Evolutionary conservation across 30 jellyfish, hydroid and myxozoan genomes (phyloP).

Genomic region (Aurelia aurita complex sp. Pacific): DNA sequence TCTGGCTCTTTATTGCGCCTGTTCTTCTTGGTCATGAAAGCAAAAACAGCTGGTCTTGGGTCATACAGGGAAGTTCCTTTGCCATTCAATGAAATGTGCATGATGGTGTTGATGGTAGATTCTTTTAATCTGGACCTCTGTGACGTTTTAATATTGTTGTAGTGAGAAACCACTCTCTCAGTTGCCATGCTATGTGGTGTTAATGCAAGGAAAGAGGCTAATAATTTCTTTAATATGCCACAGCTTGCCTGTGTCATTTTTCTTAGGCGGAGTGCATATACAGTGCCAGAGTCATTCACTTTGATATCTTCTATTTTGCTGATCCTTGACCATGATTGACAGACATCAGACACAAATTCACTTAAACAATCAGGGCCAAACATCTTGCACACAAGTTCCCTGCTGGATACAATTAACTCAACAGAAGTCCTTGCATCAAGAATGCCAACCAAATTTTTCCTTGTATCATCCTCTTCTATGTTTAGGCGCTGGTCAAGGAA

Average conservation of each 20-base stretch:
- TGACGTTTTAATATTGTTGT: constrained; percentile 35
- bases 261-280: constrained; percentile 15
- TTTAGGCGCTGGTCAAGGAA: constrained; percentile 38
- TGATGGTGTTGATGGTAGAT: too few species aligned
- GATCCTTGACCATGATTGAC: neutral
- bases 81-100: neutral
- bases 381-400: constrained; percentile 2
- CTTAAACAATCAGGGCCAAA: too few species aligned
- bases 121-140: too few species aligned
- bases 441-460: constrained; percentile 9
- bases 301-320: constrained; percentile 10
- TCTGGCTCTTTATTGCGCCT: too few species aligned
- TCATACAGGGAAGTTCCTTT: neutral
- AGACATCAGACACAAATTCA: too few species aligned
- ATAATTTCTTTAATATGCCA: neutral
- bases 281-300: neutral
- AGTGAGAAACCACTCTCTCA: constrained; percentile 35
- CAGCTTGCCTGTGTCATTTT: constrained; percentile 18
- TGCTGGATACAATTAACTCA: constrained; percentile 6
- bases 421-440: constrained; percentile 15
- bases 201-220: constrained; percentile 30
- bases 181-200: constrained; percentile 66
- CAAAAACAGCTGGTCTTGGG: neutral
- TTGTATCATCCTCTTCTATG: constrained; percentile 21
- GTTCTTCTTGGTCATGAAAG: too few species aligned